Evolutionary conservation across 2,797 vertebrate genomes (phyloP), one percentile per base, ranked within the genome.

Genomic region (Acanthurus tractus): DNA sequence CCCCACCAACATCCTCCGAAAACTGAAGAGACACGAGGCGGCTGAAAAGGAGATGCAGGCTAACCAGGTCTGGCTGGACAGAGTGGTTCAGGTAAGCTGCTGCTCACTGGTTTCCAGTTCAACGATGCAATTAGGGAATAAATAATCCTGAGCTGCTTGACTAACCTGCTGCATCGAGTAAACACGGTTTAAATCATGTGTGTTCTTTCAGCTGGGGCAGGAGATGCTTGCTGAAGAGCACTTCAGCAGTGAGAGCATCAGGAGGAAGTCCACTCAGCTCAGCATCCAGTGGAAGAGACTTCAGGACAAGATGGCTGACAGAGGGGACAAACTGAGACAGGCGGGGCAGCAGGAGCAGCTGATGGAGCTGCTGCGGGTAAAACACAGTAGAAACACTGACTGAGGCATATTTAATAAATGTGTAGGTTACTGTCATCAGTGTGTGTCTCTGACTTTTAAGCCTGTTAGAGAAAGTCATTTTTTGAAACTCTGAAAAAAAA

Each of bases 261-360:
- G 88, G 67, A 83, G 87, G 56, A 95, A 93, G 84, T 95, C 93
- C 9, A 68, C 52, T 72, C 90, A 94, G 65, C 90, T 98, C 65
- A 91, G 85, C 52, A 88, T 80, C 81, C 94, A 92, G 6, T 98
- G 97, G 97, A 92, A 65, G 46, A 90, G 92, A 20, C 81, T 98
- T 10, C 95, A 96, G 53, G 38, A 53, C 79, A 97, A 96, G 90
- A 96, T 96, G 96, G 86, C 91, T 1, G 96, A 96, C 57, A 85
- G 86, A 84, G 96, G 97, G 61, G 94, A 96, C 84, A 96, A 96
- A 63, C 94, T 98, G 79, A 94, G 92, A 76, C 96, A 96, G 84
- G 96, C 96, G 0, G 95, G 95, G 13, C 96, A 96, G 84, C 96
- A 97, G 88, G 96, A 96, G 70, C 96, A 96, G 83, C 95, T 98